These are phyloP conservation scores for Halcyon smyrnensis DNA, from an alignment of 2,797 vertebrate genomes.

Conservation along the genomic window DNA sequence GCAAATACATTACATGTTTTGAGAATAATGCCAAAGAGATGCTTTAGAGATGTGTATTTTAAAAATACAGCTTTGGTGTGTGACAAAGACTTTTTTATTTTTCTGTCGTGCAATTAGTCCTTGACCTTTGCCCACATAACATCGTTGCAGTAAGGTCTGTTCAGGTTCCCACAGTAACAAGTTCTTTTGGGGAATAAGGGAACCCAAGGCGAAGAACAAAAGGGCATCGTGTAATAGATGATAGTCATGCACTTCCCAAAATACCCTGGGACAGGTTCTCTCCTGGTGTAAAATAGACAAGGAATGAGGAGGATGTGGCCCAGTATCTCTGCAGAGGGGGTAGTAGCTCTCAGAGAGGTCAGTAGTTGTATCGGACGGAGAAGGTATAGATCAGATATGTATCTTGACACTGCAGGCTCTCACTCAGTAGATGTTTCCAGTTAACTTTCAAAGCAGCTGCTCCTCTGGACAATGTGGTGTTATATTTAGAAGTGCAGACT, in stretches of 20 bases:
- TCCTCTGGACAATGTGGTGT: conserved; percentile 49
- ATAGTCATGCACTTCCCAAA: not conserved
- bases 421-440: not conserved
- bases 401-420: not conserved
- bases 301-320: not conserved
- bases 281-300: not conserved
- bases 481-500: conserved; percentile 59
- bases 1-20: not conserved
- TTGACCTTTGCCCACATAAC: not conserved
- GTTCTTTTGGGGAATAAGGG: not conserved
- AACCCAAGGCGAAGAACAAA: conserved; percentile 32
- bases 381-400: not conserved
- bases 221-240: not conserved
- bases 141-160: not conserved
- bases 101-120: not conserved
- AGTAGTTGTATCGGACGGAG: not conserved
- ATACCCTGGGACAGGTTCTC: not conserved
- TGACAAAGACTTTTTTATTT: not conserved
- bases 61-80: not conserved
- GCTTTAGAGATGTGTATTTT: not conserved
- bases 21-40: not conserved
- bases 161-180: conserved; percentile 52
- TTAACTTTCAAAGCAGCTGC: conserved; percentile 56
- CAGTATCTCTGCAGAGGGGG: accelerated
- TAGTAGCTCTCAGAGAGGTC: not conserved